phyloP scores from a whole-genome alignment of 2,797 vertebrate genomes.

The Gymnoscopelus microlampas region DNA sequence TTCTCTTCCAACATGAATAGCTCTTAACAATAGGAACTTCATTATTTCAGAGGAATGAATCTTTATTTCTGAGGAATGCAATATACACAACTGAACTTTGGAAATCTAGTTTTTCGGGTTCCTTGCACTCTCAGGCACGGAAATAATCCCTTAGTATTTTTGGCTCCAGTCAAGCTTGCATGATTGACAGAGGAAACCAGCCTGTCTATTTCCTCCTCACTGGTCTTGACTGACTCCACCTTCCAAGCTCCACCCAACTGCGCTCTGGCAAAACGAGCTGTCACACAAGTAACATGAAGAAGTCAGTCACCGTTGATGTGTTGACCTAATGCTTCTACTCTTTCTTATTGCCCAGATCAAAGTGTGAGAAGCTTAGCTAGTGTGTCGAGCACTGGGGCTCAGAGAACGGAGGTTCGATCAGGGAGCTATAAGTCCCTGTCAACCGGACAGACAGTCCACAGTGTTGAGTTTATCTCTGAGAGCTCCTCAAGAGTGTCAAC shows the following conservation, averaged over 20 bases:
- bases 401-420: slow-evolving; percentile 51
- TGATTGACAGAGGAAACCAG: slow-evolving; percentile 57
- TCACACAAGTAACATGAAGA: slow-evolving; percentile 59
- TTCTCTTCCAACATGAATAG: slow-evolving; percentile 13
- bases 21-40: slow-evolving; percentile 42
- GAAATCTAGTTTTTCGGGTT: slow-evolving; percentile 31
- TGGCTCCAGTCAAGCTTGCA: slow-evolving; percentile 59
- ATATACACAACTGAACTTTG: slow-evolving; percentile 38
- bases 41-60: slow-evolving; percentile 22
- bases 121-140: slow-evolving; percentile 50
- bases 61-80: slow-evolving; percentile 45
- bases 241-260: slow-evolving; percentile 45
- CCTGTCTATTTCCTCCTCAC: slow-evolving; percentile 38
- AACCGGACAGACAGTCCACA: slow-evolving; percentile 47
- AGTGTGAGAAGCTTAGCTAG: slow-evolving; percentile 88
- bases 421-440: slow-evolving; percentile 76
- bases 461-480: slow-evolving; percentile 79
- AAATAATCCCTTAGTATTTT: slow-evolving; percentile 27
- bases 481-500: slow-evolving; percentile 54
- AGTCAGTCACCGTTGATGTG: slow-evolving; percentile 58
- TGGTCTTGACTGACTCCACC: slow-evolving; percentile 47
- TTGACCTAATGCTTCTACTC: slow-evolving; percentile 79
- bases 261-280: slow-evolving; percentile 40
- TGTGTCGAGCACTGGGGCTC: slow-evolving; percentile 71
- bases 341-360: slow-evolving; percentile 89